Percentiles rank a stretch among this genome's conserved stretches.
Evolutionary conservation across 2,888 invertebrate genomes (phyloP).

Genomic region (Exephanes ischioxanthus): DNA sequence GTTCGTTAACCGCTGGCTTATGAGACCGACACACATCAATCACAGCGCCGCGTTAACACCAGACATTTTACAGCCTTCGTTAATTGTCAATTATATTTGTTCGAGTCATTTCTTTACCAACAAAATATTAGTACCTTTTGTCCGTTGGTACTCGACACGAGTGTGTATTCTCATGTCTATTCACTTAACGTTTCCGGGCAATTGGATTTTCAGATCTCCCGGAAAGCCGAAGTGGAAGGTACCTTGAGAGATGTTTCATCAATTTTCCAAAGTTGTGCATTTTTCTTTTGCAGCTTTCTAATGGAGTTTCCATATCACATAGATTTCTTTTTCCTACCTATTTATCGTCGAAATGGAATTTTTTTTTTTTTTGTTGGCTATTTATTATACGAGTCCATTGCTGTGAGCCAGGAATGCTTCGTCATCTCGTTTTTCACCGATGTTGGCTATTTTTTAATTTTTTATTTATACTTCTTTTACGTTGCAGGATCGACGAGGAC

Average conservation of each 20-base stretch:
- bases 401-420: not conserved
- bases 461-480: not conserved
- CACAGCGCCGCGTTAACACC: not conserved
- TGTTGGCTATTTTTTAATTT: not conserved
- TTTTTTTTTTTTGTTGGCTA: not conserved
- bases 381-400: not conserved
- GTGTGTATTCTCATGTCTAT: too few relatives aligned
- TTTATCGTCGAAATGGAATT: not conserved
- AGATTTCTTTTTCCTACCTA: too few relatives aligned
- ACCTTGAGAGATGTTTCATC: too few relatives aligned
- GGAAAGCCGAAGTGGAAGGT: too few relatives aligned
- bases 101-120: not conserved
- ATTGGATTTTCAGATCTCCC: too few relatives aligned
- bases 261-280: too few relatives aligned
- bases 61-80: not conserved
- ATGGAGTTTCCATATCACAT: too few relatives aligned
- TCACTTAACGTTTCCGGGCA: too few relatives aligned
- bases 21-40: not conserved
- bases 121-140: not conserved
- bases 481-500: not conserved
- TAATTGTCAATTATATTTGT: not conserved
- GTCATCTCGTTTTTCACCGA: not conserved
- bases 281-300: too few relatives aligned
- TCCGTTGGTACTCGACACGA: too few relatives aligned
- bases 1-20: slow-evolving; percentile 41